Percentiles rank a stretch among this genome's conserved stretches.
These are phyloP conservation scores for Pocota personata DNA, from an alignment of 2,888 invertebrate species.

Conservation along the genomic window DNA sequence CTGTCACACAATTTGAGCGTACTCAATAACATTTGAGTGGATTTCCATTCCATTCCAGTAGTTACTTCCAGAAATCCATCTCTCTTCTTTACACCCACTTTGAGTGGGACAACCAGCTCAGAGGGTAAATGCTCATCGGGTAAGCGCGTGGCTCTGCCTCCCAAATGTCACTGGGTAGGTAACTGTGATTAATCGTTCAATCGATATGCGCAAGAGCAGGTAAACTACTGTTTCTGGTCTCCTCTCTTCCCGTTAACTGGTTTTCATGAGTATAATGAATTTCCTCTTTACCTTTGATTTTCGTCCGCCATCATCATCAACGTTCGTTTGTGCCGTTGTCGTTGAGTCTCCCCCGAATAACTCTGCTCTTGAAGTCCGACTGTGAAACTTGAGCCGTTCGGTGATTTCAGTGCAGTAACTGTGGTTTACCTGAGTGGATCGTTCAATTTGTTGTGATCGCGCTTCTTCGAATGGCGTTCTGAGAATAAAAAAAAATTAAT, in stretches of 20 bases:
- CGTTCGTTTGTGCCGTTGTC: slow-evolving; percentile 58
- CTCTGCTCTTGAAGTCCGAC: slow-evolving; percentile 65
- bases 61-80: slow-evolving; percentile 10
- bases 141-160: slow-evolving; percentile 80
- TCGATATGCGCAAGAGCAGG: slow-evolving; percentile 76
- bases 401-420: slow-evolving; percentile 80
- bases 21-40: slow-evolving; percentile 27
- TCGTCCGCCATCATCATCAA: slow-evolving; percentile 70
- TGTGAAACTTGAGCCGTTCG: slow-evolving; percentile 80
- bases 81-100: slow-evolving; percentile 8
- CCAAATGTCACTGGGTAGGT: slow-evolving; percentile 75
- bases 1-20: slow-evolving; percentile 17
- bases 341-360: slow-evolving; percentile 43
- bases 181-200: slow-evolving; percentile 75
- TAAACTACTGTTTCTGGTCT: slow-evolving; percentile 57
- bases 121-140: slow-evolving; percentile 66
- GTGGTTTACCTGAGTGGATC: slow-evolving; percentile 82
- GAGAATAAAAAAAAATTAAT: slow-evolving; percentile 36
- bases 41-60: slow-evolving; percentile 31
- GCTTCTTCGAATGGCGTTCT: slow-evolving; percentile 49
- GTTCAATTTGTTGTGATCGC: slow-evolving; percentile 75
- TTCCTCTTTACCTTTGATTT: slow-evolving; percentile 73
- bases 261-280: slow-evolving; percentile 44
- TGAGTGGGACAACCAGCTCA: slow-evolving; percentile 22
- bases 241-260: slow-evolving; percentile 46